Evolutionary conservation across 1,140 invertebrate genomes (phyloP), one percentile per base, ranked within the genome.

Genomic region (Drosophila asahinai): DNA sequence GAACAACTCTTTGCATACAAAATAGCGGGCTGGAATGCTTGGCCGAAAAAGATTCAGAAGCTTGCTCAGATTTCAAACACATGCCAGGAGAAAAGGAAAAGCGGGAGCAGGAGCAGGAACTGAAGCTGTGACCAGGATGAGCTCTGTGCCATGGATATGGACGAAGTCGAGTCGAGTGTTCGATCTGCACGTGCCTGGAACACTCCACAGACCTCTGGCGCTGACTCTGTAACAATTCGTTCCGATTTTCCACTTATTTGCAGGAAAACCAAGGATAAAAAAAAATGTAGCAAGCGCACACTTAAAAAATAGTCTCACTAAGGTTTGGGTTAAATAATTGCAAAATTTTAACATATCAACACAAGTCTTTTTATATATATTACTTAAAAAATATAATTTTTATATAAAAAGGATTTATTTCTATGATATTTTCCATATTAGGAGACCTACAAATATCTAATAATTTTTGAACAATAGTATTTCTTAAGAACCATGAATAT

Each of bases 171-270:
- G 43, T 17, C 47, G 58, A 58, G 47, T 38, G 59, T 78, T 65
- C 73, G 49, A 84, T 76, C 51, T 73, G 86, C 77, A 84, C 86
- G 84, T 75, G 68, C 71, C 64, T 38, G 76, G 55, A 77, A 51
- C 75, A 77, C 74, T 68, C 51, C 74, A 70, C 43, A 57, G 30
- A 49, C 64, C 51, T 63, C 51, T 43, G 73, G 14, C 74, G 22
- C 73, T 61, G 77, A 89, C 84, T 79, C 75, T 90, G 86, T 86
- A 74, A 89, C 86, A 89, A 89, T 90, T 89, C 75, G 86, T 90
- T 77, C 86, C 79, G 77, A 84, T 89, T 90, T 89, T 89, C 86
- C 86, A 89, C 86, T 89, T 90, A 84, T 81, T 90, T 89, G 71
- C 47, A 52, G 68, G 30, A 73, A 73, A 73, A 61, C 68, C 70